Conservation (phyloP, 2,797 vertebrate genomes). For the Liasis olivaceus region DNA sequence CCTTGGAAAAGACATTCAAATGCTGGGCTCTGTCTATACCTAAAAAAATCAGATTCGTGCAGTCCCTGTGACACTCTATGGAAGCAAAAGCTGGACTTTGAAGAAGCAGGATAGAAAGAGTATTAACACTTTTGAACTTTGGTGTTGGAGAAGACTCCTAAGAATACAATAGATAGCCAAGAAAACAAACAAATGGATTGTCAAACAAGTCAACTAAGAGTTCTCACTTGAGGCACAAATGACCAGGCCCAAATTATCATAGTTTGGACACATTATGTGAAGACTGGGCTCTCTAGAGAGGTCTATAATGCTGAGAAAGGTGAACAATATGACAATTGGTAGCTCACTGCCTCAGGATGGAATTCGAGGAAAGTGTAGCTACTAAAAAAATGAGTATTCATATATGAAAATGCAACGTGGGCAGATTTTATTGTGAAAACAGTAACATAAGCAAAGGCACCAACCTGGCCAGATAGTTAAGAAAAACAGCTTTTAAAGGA, state of each 20-base stretch:
- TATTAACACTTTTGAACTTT: neutral
- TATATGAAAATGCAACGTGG: slow-evolving; percentile 45
- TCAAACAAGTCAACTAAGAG: neutral
- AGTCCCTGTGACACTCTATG: neutral
- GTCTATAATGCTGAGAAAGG: neutral
- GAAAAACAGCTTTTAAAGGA: slow-evolving; percentile 24
- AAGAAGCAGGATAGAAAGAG: neutral
- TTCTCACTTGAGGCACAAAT: neutral
- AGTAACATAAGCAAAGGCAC: slow-evolving; percentile 46
- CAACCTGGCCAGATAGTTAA: slow-evolving; percentile 23
- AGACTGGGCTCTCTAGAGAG: neutral
- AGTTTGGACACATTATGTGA: neutral
- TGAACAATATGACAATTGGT: slow-evolving; percentile 55
- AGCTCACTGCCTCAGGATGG: slow-evolving; percentile 62
- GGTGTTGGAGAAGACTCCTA: neutral
- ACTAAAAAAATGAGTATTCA: slow-evolving; percentile 46
- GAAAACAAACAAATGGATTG: neutral
- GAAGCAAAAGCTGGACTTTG: neutral
- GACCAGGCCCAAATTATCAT: neutral
- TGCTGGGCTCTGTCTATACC: neutral
- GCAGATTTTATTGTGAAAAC: slow-evolving; percentile 55
- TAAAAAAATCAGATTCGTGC: neutral
- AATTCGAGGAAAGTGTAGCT: slow-evolving; percentile 44
- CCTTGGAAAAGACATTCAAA: neutral
- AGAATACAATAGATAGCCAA: neutral